Percentiles rank a stretch among this genome's conserved stretches.
These are phyloP conservation scores for Plagiodera versicolora DNA, from an alignment of 2,888 invertebrate species.

Conservation along the genomic window DNA sequence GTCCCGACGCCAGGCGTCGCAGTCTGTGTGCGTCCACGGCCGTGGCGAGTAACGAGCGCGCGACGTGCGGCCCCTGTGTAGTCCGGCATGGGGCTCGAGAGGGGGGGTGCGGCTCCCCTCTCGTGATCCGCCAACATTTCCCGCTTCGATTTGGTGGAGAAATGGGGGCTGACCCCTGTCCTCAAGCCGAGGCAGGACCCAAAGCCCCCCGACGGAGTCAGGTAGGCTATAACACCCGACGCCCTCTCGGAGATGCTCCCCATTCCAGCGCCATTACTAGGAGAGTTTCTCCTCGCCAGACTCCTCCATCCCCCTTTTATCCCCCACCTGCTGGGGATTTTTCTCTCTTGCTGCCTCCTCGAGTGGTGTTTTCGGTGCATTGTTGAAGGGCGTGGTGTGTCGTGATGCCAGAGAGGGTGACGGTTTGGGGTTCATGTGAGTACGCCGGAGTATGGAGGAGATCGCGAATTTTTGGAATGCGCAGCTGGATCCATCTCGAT, in stretches of 20 bases:
- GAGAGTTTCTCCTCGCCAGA: too few species aligned
- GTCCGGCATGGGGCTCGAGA: constrained; percentile 63
- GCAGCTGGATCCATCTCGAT: too few species aligned
- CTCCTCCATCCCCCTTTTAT: constrained; percentile 14
- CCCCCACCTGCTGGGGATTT: neutral
- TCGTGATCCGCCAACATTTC: constrained; percentile 87
- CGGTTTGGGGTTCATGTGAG: constrained; percentile 12
- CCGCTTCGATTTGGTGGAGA: constrained; percentile 96
- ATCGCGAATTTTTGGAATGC: neutral
- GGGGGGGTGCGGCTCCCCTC: constrained; percentile 64
- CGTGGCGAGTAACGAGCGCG: constrained; percentile 49
- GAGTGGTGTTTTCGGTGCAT: neutral
- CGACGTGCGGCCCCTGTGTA: constrained; percentile 49
- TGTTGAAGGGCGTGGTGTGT: constrained; percentile 18
- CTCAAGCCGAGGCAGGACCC: constrained; percentile 94
- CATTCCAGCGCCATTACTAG: too few species aligned
- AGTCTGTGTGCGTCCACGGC: constrained; percentile 55
- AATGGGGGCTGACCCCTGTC: constrained; percentile 98
- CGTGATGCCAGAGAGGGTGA: constrained; percentile 13
- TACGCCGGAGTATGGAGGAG: neutral
- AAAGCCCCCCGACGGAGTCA: constrained; percentile 78
- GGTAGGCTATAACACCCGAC: constrained; percentile 58
- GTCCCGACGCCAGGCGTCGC: constrained; percentile 44
- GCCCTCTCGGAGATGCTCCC: constrained; percentile 28
- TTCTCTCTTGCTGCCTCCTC: too few species aligned